Evolutionary conservation across 2,797 vertebrate genomes (phyloP), one percentile per base, ranked within the genome.

Genomic region (Hippoglossus hippoglossus): DNA sequence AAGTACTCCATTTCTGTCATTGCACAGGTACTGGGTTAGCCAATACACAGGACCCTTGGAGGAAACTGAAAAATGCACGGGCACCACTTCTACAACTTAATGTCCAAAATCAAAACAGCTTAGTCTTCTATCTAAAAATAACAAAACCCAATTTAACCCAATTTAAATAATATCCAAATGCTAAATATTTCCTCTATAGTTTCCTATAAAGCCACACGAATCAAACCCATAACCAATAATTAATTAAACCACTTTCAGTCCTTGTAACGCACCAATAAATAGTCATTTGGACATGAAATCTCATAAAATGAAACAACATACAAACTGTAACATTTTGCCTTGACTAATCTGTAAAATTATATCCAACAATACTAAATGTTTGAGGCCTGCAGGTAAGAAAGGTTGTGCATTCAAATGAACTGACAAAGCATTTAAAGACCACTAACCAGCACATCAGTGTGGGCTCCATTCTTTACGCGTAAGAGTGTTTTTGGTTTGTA

Each of bases 1-100:
- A 94, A 93, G 91, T 91, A 92, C 84, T 85, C 87, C 85, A 86
- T 81, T 84, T 90, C 81, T 83, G 84, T 91, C 92, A 90, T 93
- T 92, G 89, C 90, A 94, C 91, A 91, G 91, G 87, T 90, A 87
- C 86, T 70, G 79, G 89, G 90, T 91, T 79, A 73, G 78, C 81
- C 83, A 84, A 80, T 78, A 77, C 75, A 75, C 79, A 88, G 75
- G 81, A 84, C 76, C 77, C 77, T 80, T 25, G 57, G 67, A 66
- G 60, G 63, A 76, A 63, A 74, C 10, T 28, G 51, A 66, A 71
- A 80, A 79, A 71, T 80, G 75, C 79, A 85, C 67, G 51, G 63
- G 74, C 66, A 76, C 60, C 61, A 63, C 52, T 52, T 83, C 22
- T 54, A 56, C 36, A 73, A 72, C 46, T 2, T 19, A 46, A 55